Percentiles rank a stretch among this genome's conserved stretches.
Evolutionary conservation across 2,888 invertebrate species (phyloP).

Genomic region (Resseliella maxima): DNA sequence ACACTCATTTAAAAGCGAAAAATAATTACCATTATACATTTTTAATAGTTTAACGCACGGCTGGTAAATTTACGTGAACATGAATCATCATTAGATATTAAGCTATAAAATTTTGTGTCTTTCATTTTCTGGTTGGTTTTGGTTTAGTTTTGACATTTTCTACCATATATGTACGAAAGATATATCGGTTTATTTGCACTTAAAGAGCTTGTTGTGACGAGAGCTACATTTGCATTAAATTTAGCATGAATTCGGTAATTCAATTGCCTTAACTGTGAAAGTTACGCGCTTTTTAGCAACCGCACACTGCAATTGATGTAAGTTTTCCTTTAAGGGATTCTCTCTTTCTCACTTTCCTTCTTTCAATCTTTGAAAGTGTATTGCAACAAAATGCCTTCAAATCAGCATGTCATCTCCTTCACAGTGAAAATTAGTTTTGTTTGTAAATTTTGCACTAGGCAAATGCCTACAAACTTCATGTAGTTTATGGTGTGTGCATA

Average conservation of each 20-base stretch:
- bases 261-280: not conserved
- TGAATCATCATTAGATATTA: slow-evolving; percentile 28
- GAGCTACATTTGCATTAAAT: not conserved
- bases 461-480: not conserved
- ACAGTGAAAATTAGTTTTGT: not conserved
- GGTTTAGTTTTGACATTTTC: not conserved
- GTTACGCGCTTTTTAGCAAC: not conserved
- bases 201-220: not conserved
- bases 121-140: not conserved
- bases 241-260: slow-evolving; percentile 42
- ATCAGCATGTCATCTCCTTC: not conserved
- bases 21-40: slow-evolving; percentile 53
- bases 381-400: not conserved
- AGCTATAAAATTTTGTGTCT: not conserved
- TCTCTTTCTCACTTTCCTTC: not conserved
- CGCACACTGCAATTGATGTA: not conserved
- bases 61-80: slow-evolving; percentile 21
- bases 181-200: not conserved
- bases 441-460: not conserved
- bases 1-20: slow-evolving; percentile 44
- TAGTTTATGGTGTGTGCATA: slow-evolving; percentile 17
- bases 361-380: not conserved
- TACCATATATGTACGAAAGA: not conserved
- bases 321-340: too few species aligned
- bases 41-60: slow-evolving; percentile 33